These are phyloP conservation scores for Hylaeus anthracinus DNA, from an alignment of 1,140 invertebrate genomes.

Conservation along the genomic window DNA sequence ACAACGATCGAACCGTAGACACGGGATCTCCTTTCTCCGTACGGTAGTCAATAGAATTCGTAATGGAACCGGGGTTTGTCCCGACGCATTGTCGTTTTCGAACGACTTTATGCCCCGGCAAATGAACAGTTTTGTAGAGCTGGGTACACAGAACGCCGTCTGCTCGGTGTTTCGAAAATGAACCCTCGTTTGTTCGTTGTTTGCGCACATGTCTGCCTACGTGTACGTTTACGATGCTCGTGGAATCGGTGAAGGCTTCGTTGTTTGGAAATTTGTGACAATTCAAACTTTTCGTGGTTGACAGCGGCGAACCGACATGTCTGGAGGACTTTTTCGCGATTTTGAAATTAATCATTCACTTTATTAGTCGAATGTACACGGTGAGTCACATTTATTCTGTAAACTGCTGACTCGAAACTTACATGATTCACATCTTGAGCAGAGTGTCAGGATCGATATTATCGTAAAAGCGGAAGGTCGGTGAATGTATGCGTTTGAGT, in stretches of 20 bases:
- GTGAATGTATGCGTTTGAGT: no score
- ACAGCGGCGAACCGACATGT: no score
- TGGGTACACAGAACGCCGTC: slow-evolving; percentile 16
- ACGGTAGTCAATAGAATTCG: slow-evolving; percentile 16
- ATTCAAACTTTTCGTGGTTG: no score
- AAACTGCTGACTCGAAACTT: no score
- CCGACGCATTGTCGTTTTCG: slow-evolving; percentile 13
- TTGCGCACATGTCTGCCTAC: neutral
- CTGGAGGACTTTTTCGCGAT: no score
- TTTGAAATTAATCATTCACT: no score
- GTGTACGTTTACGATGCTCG: neutral
- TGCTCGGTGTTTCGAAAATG: slow-evolving; percentile 23
- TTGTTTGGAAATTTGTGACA: no score
- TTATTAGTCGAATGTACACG: no score
- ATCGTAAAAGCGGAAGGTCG: no score
- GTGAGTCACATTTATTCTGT: no score
- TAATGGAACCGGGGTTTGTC: neutral
- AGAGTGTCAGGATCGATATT: no score
- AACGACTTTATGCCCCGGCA: neutral
- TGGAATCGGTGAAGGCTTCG: neutral
- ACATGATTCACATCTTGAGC: no score
- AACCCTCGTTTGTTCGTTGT: neutral
- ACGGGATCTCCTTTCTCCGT: neutral
- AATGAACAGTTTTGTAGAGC: slow-evolving; percentile 40
- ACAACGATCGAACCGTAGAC: neutral